phyloP scores from a whole-genome alignment of 2,113 vertebrate species.

The Planiliza haematocheilus region DNA sequence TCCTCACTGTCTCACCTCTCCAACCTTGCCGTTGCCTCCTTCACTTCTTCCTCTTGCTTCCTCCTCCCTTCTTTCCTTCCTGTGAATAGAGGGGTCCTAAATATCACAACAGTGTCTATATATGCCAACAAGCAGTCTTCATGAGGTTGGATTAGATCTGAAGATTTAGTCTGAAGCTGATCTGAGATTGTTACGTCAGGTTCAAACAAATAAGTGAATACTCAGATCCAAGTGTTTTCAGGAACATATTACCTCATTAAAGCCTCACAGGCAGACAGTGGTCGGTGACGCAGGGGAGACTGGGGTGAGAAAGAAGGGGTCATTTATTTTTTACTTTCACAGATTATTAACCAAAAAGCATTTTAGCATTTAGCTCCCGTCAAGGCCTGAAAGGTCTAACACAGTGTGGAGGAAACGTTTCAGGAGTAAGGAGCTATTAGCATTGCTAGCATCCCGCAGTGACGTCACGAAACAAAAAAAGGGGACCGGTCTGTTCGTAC shows the following conservation, averaged over 20 bases:
- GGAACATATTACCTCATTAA: constrained; percentile 92
- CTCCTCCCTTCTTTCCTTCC: not conserved
- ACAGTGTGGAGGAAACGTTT: no score
- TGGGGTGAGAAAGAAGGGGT: not conserved
- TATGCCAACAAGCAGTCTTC: no score
- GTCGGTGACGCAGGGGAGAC: not conserved
- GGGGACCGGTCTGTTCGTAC: not conserved
- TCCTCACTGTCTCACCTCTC: not conserved
- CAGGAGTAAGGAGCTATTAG: not conserved
- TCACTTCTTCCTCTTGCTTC: not conserved
- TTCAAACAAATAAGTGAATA: constrained; percentile 46
- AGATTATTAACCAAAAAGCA: not conserved
- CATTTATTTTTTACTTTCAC: not conserved
- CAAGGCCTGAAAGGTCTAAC: no score
- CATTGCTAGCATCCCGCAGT: constrained; percentile 11
- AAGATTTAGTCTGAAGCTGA: no score
- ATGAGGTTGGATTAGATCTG: no score
- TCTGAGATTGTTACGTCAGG: no score
- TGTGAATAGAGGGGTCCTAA: not conserved
- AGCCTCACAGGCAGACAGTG: constrained; percentile 46
- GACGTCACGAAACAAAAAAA: not conserved
- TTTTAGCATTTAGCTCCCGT: not conserved
- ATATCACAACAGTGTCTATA: not conserved
- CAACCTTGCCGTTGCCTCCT: not conserved
- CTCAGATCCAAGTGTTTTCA: constrained; percentile 85